Percentiles rank a stretch among this genome's conserved stretches.
phyloP scores from a whole-genome alignment of 2,888 invertebrate species.

The Sinelater perroti region DNA sequence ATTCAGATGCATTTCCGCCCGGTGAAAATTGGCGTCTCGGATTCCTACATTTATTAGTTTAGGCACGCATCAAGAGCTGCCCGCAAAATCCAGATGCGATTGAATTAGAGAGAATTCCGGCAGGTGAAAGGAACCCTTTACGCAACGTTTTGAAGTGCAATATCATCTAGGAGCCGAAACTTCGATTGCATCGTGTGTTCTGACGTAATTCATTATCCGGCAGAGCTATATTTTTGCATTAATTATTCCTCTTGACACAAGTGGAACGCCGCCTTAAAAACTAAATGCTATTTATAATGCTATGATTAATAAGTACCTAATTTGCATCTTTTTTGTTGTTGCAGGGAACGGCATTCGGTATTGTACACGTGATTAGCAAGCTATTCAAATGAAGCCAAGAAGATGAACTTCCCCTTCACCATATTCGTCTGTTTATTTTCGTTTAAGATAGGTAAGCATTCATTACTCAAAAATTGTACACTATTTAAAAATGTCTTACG shows the following conservation, averaged over 20 bases:
- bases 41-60: neutral
- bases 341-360: no score
- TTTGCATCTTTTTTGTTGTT: constrained; percentile 1
- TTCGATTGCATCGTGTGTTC: constrained; percentile 1
- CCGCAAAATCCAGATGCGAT: no score
- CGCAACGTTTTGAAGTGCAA: constrained; percentile 12
- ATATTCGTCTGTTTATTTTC: constrained; percentile 1
- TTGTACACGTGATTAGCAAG: neutral
- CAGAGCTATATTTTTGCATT: constrained; percentile 1
- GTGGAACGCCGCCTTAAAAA: neutral
- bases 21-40: constrained; percentile 3
- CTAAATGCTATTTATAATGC: neutral
- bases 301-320: no score
- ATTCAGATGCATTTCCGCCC: constrained; percentile 3
- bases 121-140: constrained; percentile 9
- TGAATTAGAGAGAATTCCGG: neutral
- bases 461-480: no score
- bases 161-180: neutral
- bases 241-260: constrained; percentile 2
- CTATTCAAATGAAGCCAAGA: constrained; percentile 18
- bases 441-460: constrained; percentile 4
- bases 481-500: no score
- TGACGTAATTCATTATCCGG: constrained; percentile 1
- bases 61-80: neutral
- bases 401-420: constrained; percentile 10